These are phyloP conservation scores for Hippopotamus amphibius DNA, from an alignment of 2,113 vertebrate species.

Conservation along the genomic window DNA sequence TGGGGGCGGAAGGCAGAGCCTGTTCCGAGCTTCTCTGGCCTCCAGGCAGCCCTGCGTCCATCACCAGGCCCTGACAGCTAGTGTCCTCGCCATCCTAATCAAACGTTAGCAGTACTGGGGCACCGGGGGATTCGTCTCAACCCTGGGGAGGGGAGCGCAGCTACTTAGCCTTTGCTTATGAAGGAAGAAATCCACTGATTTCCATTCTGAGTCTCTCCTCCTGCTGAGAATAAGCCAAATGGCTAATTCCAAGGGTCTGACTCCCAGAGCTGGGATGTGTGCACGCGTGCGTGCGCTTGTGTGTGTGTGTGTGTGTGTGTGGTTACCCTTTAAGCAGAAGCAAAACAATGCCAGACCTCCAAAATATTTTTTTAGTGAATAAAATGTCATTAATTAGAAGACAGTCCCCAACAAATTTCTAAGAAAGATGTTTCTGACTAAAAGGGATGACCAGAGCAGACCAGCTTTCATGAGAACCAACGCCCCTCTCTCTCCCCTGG, in stretches of 20 bases:
- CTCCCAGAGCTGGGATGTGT: neutral
- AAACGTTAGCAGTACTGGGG: rapidly evolving
- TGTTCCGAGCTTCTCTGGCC: neutral
- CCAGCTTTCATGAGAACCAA: neutral
- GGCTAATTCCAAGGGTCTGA: neutral
- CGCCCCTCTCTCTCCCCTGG: neutral
- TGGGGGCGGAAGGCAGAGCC: neutral
- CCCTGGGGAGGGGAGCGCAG: neutral
- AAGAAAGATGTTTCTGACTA: neutral
- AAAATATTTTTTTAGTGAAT: neutral
- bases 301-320: neutral
- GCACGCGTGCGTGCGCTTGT: neutral
- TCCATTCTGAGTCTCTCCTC: neutral
- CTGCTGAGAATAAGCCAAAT: neutral
- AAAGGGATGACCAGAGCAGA: neutral
- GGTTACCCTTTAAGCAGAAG: neutral
- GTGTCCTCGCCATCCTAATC: rapidly evolving
- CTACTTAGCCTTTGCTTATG: neutral
- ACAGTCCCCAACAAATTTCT: neutral
- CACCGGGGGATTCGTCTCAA: too few species aligned
- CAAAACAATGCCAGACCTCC: neutral
- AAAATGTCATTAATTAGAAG: neutral
- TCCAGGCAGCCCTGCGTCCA: neutral
- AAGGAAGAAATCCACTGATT: neutral
- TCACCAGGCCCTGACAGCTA: neutral